Evolutionary conservation across 1,140 invertebrate species (phyloP).

Genomic region (Asbolus verrucosus): DNA sequence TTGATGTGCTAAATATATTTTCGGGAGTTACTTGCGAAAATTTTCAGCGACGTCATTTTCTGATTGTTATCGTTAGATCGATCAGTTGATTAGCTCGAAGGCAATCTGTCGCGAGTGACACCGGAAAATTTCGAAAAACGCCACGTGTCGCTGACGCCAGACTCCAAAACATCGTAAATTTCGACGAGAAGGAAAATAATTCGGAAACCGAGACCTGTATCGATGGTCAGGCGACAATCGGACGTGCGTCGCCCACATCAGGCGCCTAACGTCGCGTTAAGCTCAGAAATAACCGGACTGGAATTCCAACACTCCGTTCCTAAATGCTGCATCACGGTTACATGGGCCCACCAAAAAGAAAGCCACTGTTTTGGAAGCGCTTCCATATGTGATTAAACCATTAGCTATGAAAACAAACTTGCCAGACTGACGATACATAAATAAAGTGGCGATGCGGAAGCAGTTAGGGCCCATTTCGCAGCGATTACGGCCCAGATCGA

Average conservation of each 20-base stretch:
- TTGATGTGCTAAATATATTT: neutral
- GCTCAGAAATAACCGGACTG: slow-evolving; percentile 33
- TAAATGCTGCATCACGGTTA: slow-evolving; percentile 22
- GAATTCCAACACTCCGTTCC: slow-evolving; percentile 31
- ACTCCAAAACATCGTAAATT: neutral
- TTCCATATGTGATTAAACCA: slow-evolving; percentile 38
- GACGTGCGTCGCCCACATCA: slow-evolving; percentile 13
- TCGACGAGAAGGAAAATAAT: neutral
- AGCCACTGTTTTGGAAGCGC: slow-evolving; percentile 24
- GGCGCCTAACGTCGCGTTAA: slow-evolving; percentile 18
- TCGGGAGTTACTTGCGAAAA: slow-evolving; percentile 8
- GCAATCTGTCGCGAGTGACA: slow-evolving; percentile 8
- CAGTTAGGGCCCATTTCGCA: neutral
- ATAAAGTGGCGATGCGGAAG: slow-evolving; percentile 35
- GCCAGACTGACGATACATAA: slow-evolving; percentile 35
- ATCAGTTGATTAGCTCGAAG: neutral
- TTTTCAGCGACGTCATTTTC: slow-evolving; percentile 15
- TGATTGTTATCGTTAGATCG: slow-evolving; percentile 3
- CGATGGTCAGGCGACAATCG: slow-evolving; percentile 7
- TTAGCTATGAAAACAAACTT: slow-evolving; percentile 37
- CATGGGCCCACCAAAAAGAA: slow-evolving; percentile 11
- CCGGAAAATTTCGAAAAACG: neutral
- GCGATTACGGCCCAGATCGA: slow-evolving; percentile 6
- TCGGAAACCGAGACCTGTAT: neutral
- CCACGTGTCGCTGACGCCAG: neutral